phyloP scores from a whole-genome alignment of 2,113 vertebrate genomes.

The Corythoichthys intestinalis region DNA sequence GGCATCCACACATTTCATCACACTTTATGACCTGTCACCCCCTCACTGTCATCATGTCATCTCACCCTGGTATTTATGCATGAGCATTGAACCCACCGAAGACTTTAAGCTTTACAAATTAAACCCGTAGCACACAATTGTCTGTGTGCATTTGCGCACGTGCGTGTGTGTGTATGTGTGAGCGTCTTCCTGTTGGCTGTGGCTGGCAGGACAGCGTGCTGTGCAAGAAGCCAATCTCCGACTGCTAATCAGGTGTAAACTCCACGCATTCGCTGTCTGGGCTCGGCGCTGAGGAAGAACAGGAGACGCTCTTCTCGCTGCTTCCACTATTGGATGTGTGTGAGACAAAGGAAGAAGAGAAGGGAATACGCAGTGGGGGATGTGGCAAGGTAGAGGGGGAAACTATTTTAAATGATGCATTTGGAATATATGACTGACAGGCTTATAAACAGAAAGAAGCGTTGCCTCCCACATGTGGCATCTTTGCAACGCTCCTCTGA shows the following conservation, averaged over 20 bases:
- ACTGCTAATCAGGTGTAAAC: conserved; percentile 53
- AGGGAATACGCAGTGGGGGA: conserved; percentile 40
- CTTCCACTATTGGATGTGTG: conserved; percentile 56
- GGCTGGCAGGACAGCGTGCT: conserved; percentile 34
- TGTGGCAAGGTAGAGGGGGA: conserved; percentile 26
- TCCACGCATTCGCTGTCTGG: conserved; percentile 53
- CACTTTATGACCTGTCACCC: conserved; percentile 37
- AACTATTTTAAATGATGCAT: conserved; percentile 65
- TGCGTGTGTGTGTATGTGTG: neutral
- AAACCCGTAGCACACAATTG: conserved; percentile 46
- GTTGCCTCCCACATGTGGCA: conserved; percentile 70
- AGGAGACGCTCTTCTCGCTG: conserved; percentile 36
- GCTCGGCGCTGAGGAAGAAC: conserved; percentile 52
- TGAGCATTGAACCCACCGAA: conserved; percentile 29
- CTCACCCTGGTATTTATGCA: conserved; percentile 12
- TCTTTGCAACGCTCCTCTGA: conserved; percentile 69
- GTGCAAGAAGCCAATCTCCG: conserved; percentile 41
- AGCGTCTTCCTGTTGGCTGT: conserved; percentile 40
- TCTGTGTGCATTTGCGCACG: conserved; percentile 10
- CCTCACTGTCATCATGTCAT: neutral
- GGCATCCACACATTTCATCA: conserved; percentile 58
- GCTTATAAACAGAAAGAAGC: conserved; percentile 72
- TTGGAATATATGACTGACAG: conserved; percentile 73
- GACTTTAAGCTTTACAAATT: conserved; percentile 71
- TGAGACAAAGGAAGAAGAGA: conserved; percentile 47